Evolutionary conservation across 2,888 invertebrate genomes (phyloP), one percentile per base, ranked within the genome.

Genomic region (Xiphydria camelus): DNA sequence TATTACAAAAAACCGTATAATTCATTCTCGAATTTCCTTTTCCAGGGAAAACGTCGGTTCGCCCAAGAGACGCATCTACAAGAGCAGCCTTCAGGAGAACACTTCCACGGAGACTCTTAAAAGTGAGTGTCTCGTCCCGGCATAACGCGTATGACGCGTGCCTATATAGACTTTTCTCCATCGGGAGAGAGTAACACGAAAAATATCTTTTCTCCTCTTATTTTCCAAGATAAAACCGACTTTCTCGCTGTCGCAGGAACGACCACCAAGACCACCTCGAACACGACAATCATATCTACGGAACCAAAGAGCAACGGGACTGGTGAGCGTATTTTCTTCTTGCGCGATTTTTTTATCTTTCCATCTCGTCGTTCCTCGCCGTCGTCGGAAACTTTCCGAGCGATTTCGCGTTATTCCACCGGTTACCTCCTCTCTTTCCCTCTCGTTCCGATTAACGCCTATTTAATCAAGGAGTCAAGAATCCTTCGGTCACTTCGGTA

Each of bases 41-140:
- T 75, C 45, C 81, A 87, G 87, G 69, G 86, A 86, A 75, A 79
- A 78, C 63, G 81, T 79, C 61, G 80, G 82, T 66, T 86, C 87
- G 37, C 86, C 86, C 6, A 80, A 80, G 64, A 70, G 80, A 59
- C 68, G 76, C 51, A 73, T 75, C 42, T 74, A 75, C 55, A 73
- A 72, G 51, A 76, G 78, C 49, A 73, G 77, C 22, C 72, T 78
- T 21, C 79, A 78, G 52, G 76, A 77, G 51, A 79, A 78, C 60
- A 76, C 75, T 4, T 75, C 76, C 7, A 75, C 77, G 48, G 79
- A 80, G 63, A 78, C 76, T 15, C 59, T 78, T 10, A 78, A 76
- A 64, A 77, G 79, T 80, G 69, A 77, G 77, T 66, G 9, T 44
- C 17, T 14, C 31, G 4, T 10, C 23, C 17, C 37, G 31, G 35